phyloP scores from a whole-genome alignment of 2,888 invertebrate species.

The Mimumesa dahlbomi region DNA sequence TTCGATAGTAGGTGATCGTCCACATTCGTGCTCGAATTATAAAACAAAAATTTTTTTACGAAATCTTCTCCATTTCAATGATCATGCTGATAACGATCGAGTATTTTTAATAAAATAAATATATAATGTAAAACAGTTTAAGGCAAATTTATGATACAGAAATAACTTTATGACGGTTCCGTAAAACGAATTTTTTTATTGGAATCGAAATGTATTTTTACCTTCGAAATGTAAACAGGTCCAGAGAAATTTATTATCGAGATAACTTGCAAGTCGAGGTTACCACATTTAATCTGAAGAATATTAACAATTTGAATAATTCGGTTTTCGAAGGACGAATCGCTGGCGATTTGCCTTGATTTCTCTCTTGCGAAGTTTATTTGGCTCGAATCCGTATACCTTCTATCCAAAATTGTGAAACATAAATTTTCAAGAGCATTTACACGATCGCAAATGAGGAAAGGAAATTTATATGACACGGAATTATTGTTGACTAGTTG shows the following conservation, averaged over 20 bases:
- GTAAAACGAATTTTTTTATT: too few species aligned
- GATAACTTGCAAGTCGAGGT: constrained; percentile 1
- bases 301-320: constrained; percentile 43
- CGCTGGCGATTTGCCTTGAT: constrained; percentile 58
- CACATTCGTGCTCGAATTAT: background rate
- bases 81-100: too few species aligned
- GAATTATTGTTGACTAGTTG: constrained; percentile 23
- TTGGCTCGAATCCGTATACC: constrained; percentile 36
- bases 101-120: too few species aligned
- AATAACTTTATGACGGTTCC: too few species aligned
- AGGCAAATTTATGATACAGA: too few species aligned
- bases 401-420: constrained; percentile 50
- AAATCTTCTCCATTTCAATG: background rate
- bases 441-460: constrained; percentile 20
- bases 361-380: constrained; percentile 41
- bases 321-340: constrained; percentile 44
- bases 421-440: constrained; percentile 52
- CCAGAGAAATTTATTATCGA: background rate
- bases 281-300: constrained; percentile 29
- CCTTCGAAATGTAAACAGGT: too few species aligned
- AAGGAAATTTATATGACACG: constrained; percentile 29
- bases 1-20: background rate
- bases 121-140: too few species aligned
- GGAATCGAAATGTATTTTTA: too few species aligned
- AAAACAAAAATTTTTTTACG: background rate